phyloP scores from a whole-genome alignment of 1,140 invertebrate species.

The Lutraria rhynchaena region DNA sequence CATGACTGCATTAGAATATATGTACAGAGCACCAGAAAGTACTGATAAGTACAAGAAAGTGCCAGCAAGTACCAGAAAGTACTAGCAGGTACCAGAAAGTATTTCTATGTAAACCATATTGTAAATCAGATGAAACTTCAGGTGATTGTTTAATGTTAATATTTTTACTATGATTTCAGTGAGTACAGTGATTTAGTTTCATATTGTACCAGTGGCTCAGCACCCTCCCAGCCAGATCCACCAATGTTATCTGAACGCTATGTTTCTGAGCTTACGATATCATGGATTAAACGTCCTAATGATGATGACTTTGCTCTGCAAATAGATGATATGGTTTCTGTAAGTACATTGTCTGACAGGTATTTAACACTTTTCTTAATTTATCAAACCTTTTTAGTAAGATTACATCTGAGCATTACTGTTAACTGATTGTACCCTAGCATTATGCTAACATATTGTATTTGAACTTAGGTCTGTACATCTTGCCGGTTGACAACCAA shows the following conservation, averaged over 20 bases:
- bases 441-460: no score
- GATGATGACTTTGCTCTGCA: slow-evolving; percentile 92
- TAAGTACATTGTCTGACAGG: no score
- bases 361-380: no score
- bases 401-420: no score
- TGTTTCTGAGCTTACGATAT: slow-evolving; percentile 86
- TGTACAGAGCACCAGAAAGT: no score
- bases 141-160: background rate
- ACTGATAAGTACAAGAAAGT: no score
- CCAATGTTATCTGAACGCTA: slow-evolving; percentile 87
- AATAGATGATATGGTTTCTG: slow-evolving; percentile 88
- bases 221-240: slow-evolving; percentile 86
- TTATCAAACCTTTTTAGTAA: no score
- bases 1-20: no score
- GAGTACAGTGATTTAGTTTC: slow-evolving; percentile 88
- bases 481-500: no score
- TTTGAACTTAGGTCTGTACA: no score
- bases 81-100: background rate
- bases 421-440: no score
- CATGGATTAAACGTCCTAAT: slow-evolving; percentile 87
- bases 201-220: slow-evolving; percentile 85
- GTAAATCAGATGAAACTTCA: background rate
- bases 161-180: slow-evolving; percentile 80
- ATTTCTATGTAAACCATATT: background rate
- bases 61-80: no score